Conservation (phyloP, 2,888 invertebrate species). For the Drosophila mayaguana region DNA sequence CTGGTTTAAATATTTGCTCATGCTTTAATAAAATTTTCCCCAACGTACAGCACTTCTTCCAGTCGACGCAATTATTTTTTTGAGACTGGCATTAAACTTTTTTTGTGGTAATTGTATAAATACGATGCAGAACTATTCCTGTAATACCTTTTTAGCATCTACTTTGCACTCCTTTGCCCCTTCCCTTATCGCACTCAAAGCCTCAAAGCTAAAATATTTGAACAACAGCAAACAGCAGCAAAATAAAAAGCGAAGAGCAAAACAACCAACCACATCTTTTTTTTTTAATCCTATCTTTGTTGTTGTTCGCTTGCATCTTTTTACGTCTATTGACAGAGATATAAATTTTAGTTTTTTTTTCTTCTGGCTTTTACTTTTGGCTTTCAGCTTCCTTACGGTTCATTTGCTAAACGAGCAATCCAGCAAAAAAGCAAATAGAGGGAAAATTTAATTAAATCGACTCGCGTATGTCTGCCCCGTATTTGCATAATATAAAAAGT, state of each 20-base stretch:
- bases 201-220: slow-evolving; percentile 12
- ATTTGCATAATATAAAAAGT: slow-evolving; percentile 22
- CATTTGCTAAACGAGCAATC: slow-evolving; percentile 50
- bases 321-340: slow-evolving; percentile 46
- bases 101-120: slow-evolving; percentile 18
- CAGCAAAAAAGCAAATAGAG: slow-evolving; percentile 16
- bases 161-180: neutral
- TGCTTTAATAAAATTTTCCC: neutral
- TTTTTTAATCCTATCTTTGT: slow-evolving; percentile 17
- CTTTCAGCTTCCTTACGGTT: slow-evolving; percentile 43
- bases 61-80: neutral
- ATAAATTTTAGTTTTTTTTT: slow-evolving; percentile 35
- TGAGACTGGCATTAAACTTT: slow-evolving; percentile 7
- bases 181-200: slow-evolving; percentile 2
- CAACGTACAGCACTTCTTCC: neutral
- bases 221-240: slow-evolving; percentile 6
- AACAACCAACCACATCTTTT: slow-evolving; percentile 13
- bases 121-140: neutral
- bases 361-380: slow-evolving; percentile 22
- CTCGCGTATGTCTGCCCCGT: slow-evolving; percentile 26
- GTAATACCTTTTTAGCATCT: slow-evolving; percentile 9
- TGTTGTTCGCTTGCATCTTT: slow-evolving; percentile 4
- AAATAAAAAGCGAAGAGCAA: slow-evolving; percentile 21
- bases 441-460: slow-evolving; percentile 72
- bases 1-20: too few species aligned